Evolutionary conservation across 2,888 invertebrate species (phyloP).

Genomic region (Amphimallon solstitiale): DNA sequence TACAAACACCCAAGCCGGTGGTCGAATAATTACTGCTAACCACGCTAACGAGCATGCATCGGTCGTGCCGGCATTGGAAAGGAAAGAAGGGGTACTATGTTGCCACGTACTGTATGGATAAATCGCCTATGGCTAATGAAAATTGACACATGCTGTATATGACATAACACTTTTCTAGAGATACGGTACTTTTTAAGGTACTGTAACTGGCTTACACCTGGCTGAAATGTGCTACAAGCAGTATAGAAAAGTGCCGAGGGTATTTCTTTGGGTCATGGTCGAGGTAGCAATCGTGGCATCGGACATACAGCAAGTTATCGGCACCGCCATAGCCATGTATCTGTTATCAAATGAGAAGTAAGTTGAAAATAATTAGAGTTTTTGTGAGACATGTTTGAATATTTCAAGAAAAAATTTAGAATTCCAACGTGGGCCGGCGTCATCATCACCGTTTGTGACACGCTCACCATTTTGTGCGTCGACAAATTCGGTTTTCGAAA

Average conservation of each 20-base stretch:
- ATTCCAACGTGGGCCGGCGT: slow-evolving; percentile 85
- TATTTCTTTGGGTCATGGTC: slow-evolving; percentile 88
- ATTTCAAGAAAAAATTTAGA: slow-evolving; percentile 55
- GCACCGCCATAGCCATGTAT: slow-evolving; percentile 88
- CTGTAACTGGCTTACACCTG: slow-evolving; percentile 87
- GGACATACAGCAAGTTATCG: slow-evolving; percentile 94
- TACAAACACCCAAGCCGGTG: too few species aligned
- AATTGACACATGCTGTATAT: too few species aligned
- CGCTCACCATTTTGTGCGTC: slow-evolving; percentile 86
- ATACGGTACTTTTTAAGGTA: slow-evolving; percentile 68
- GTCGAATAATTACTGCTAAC: too few species aligned
- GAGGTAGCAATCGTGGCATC: slow-evolving; percentile 92
- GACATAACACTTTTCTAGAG: not conserved
- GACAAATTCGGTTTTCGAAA: slow-evolving; percentile 87
- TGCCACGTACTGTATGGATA: too few species aligned
- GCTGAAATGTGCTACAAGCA: slow-evolving; percentile 83
- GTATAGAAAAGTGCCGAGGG: slow-evolving; percentile 78
- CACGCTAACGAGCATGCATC: too few species aligned
- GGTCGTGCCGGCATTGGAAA: too few species aligned
- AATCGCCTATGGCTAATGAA: too few species aligned
- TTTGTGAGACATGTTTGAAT: not conserved
- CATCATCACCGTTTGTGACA: slow-evolving; percentile 86
- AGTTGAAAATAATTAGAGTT: slow-evolving; percentile 44
- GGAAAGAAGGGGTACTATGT: too few species aligned
- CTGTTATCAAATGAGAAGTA: slow-evolving; percentile 81